These are phyloP conservation scores for Oceanites oceanicus DNA, from an alignment of 2,113 vertebrate species.

Conservation along the genomic window DNA sequence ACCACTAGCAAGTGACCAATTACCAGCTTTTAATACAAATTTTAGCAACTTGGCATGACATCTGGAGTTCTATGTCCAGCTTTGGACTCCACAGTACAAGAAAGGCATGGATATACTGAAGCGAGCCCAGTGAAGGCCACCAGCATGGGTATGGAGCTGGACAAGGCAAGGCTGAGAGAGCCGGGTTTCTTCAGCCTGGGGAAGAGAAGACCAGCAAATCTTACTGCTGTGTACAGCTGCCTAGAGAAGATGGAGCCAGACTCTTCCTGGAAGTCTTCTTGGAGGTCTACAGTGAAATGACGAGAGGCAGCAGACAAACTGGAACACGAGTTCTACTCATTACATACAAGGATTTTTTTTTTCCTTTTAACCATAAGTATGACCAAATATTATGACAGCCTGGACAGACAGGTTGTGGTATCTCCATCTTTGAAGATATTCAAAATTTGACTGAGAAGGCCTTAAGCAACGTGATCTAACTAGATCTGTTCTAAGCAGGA, in stretches of 20 bases:
- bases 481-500: not conserved
- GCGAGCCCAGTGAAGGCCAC: not conserved
- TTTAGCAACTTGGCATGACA: not conserved
- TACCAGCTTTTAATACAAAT: not conserved
- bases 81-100: not conserved
- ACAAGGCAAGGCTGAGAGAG: not conserved
- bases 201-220: not conserved
- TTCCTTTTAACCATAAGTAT: not conserved
- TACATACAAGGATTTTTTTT: not conserved
- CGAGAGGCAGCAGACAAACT: not conserved
- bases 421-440: not conserved
- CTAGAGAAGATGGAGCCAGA: not conserved
- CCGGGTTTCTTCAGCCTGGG: not conserved
- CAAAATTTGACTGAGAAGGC: not conserved
- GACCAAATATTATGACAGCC: not conserved
- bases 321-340: not conserved
- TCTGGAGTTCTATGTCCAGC: not conserved
- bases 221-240: not conserved
- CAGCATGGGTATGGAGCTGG: not conserved
- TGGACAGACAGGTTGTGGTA: not conserved
- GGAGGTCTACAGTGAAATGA: not conserved
- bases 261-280: not conserved
- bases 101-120: not conserved
- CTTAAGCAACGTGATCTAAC: not conserved
- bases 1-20: not conserved